Percentiles rank a stretch among this genome's conserved stretches.
phyloP scores from a whole-genome alignment of 2,888 invertebrate species.

The Oscheius sp. region DNA sequence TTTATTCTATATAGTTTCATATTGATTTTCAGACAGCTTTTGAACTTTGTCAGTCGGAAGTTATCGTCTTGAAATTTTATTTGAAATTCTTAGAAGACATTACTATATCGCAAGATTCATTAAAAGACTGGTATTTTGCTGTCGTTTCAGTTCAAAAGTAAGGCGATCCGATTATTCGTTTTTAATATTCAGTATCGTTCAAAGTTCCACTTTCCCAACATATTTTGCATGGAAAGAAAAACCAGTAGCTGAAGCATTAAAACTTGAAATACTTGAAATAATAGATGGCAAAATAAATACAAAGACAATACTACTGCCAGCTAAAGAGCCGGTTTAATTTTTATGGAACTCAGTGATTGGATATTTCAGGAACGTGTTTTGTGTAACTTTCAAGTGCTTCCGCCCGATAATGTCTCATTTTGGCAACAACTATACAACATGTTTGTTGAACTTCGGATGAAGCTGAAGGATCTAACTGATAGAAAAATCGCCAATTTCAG shows the following conservation, averaged over 20 bases:
- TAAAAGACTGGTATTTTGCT: too few relatives aligned
- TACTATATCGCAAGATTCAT: too few relatives aligned
- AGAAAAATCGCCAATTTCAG: neutral
- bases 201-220: neutral
- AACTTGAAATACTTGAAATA: neutral
- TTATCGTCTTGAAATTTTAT: neutral
- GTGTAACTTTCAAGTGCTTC: neutral
- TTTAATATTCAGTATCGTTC: neutral
- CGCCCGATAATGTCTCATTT: neutral
- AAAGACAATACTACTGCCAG: neutral
- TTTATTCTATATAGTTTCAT: neutral
- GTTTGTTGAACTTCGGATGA: constrained; percentile 1
- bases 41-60: constrained; percentile 21
- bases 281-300: neutral
- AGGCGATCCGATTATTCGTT: neutral
- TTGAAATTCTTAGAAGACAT: constrained; percentile 8
- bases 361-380: neutral
- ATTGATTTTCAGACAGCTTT: constrained; percentile 8
- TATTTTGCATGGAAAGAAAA: constrained; percentile 1
- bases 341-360: neutral
- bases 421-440: constrained; percentile 9
- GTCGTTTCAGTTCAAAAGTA: too few relatives aligned
- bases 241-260: neutral
- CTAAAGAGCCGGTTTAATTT: constrained; percentile 5
- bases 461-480: neutral